These are phyloP conservation scores for Emydoidea blandingii DNA, from an alignment of 2,797 vertebrate genomes.

Conservation along the genomic window DNA sequence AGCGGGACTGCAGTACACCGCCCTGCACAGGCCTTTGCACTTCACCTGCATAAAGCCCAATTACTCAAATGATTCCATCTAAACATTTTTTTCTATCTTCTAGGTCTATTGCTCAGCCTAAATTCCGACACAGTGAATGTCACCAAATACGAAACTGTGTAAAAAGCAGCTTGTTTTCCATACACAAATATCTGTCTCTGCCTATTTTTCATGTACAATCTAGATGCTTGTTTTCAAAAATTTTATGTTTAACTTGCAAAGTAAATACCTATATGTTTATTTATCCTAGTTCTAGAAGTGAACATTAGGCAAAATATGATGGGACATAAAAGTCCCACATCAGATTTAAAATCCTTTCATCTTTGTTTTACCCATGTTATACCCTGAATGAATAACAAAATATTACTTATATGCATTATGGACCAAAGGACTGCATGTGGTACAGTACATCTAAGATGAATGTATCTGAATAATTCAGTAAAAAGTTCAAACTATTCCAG, in stretches of 20 bases:
- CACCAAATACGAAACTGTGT: accelerated
- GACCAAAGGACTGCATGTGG: neutral
- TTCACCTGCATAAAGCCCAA: accelerated
- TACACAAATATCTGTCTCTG: accelerated
- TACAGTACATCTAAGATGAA: accelerated
- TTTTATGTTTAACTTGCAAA: accelerated
- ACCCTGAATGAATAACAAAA: neutral
- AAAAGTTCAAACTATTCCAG: constrained; percentile 22
- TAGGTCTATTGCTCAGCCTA: neutral
- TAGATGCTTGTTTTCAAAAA: neutral
- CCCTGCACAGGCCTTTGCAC: neutral
- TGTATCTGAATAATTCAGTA: neutral
- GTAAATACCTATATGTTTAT: neutral
- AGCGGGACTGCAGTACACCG: accelerated
- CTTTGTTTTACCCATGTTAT: neutral
- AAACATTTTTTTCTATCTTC: neutral
- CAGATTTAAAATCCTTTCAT: neutral
- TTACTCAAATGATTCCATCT: neutral
- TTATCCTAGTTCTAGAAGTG: neutral
- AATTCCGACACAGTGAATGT: neutral
- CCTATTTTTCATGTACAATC: neutral
- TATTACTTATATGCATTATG: accelerated
- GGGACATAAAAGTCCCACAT: neutral
- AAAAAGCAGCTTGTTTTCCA: accelerated
- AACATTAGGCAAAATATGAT: neutral